These are phyloP conservation scores for Archaeoteleia sp. DNA, from an alignment of 2,888 invertebrate species.

Conservation along the genomic window DNA sequence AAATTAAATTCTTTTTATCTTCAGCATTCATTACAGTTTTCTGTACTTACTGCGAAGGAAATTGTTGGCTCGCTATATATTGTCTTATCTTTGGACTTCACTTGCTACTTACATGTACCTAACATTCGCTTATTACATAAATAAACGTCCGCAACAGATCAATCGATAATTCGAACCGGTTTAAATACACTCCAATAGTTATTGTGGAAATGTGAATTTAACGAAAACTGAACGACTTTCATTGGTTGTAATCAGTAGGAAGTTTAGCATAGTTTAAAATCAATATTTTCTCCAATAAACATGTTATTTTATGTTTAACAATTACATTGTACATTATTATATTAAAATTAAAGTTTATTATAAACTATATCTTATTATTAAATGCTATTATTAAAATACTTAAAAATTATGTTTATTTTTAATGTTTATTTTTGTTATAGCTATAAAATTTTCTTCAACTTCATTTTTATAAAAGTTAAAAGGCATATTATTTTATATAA, in stretches of 20 bases:
- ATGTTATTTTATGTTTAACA: no score
- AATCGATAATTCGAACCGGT: constrained; percentile 48
- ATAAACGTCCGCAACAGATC: constrained; percentile 39
- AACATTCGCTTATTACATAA: constrained; percentile 46
- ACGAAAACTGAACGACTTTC: neutral
- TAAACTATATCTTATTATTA: no score
- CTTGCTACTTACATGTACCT: constrained; percentile 27
- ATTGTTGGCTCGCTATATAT: constrained; percentile 14
- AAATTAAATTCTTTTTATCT: constrained; percentile 20
- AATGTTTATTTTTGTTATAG: no score
- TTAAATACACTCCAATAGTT: constrained; percentile 32
- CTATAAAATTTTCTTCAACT: no score
- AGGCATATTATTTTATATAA: no score
- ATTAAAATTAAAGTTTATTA: no score
- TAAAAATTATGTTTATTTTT: no score
- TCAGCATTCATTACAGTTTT: neutral
- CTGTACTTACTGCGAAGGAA: constrained; percentile 24
- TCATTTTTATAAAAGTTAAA: no score
- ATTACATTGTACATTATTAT: no score
- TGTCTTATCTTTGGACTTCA: constrained; percentile 41
- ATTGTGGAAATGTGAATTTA: constrained; percentile 33
- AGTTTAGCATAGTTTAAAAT: neutral
- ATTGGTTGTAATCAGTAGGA: constrained; percentile 1
- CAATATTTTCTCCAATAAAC: neutral
- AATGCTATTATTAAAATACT: no score